Evolutionary conservation across 2,113 vertebrate genomes (phyloP), one percentile per base, ranked within the genome.

Genomic region (Odontophorus gujanensis): DNA sequence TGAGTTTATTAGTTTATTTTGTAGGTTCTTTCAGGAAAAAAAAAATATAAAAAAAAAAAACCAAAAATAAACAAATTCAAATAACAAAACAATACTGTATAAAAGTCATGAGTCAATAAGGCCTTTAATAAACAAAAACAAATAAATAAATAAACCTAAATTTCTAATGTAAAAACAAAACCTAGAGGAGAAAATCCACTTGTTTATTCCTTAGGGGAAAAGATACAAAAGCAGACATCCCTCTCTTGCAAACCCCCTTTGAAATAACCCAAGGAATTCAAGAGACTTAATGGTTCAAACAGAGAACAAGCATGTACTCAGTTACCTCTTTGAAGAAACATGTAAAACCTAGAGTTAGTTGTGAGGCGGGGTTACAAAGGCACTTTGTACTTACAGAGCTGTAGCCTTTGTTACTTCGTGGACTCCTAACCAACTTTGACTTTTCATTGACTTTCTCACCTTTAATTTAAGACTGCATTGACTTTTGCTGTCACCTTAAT

Each of bases 401-500:
- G 87, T 82, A 42, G 24, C 55, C 9, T 85, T 67, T 80, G 5
- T 40, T 81, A n/a, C 72, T 91, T 91, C 81, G 83, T 24, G 34
- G 87, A 55, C 72, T 87, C 32, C 59, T 94, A 94, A 93, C 67
- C 45, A 87, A 71, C 55, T 91, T 95, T 94, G 86, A 92, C 91
- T 93, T 96, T 91, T 95, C 89, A 96, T 92, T 93, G 91, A 89
- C 93, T 94, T 96, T 92, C 42, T 89, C 79, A 95, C 93, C 92
- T 96, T 92, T 95, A 93, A 96, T 96, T 95, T 95, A 95, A 89
- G 87, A 72, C 67, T 80, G 55, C 79, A 93, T 95, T 95, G 95
- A 89, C 94, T 96, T 95, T 93, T 96, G 57, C 43, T 82, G 94
- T 92, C 95, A 93, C 91, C 25, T 92, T 92, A 96, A 96, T 95